These are phyloP conservation scores for Oligia strigilis DNA, from an alignment of 2,888 invertebrate species.

Conservation along the genomic window DNA sequence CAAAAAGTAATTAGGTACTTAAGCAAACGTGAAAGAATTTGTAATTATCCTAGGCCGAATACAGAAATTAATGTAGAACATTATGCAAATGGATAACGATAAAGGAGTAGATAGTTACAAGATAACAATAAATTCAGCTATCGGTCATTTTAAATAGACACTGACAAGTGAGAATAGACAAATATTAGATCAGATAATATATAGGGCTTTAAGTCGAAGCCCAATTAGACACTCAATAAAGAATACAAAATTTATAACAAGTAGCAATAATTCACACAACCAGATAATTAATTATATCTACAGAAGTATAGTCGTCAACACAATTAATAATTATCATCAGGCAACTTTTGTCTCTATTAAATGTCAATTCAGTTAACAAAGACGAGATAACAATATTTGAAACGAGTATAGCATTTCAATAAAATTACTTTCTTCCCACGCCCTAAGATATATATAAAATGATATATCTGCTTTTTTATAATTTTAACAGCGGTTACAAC, in stretches of 20 bases:
- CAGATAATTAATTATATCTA: background rate
- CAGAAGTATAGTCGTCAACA: conserved; percentile 9
- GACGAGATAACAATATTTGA: conserved; percentile 10
- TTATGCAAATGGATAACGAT: conserved; percentile 31
- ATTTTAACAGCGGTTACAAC: background rate
- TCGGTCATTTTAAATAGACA: background rate
- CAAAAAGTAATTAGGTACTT: conserved; percentile 14
- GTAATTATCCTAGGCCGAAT: conserved; percentile 14
- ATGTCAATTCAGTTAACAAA: background rate
- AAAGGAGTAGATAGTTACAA: conserved; percentile 8
- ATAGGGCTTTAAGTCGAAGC: background rate
- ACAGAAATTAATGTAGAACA: conserved; percentile 28
- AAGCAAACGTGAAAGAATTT: conserved; percentile 6
- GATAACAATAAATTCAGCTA: background rate
- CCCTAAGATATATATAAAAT: background rate
- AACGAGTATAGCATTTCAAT: conserved; percentile 1
- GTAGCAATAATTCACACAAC: background rate
- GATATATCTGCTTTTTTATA: background rate
- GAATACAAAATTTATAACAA: background rate
- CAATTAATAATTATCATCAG: background rate
- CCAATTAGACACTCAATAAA: background rate
- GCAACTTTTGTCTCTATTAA: background rate
- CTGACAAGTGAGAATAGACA: background rate
- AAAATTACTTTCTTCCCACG: conserved; percentile 5
- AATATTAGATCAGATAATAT: background rate